phyloP scores from a whole-genome alignment of 2,888 invertebrate species.

The Caenorhabditis sinica region DNA sequence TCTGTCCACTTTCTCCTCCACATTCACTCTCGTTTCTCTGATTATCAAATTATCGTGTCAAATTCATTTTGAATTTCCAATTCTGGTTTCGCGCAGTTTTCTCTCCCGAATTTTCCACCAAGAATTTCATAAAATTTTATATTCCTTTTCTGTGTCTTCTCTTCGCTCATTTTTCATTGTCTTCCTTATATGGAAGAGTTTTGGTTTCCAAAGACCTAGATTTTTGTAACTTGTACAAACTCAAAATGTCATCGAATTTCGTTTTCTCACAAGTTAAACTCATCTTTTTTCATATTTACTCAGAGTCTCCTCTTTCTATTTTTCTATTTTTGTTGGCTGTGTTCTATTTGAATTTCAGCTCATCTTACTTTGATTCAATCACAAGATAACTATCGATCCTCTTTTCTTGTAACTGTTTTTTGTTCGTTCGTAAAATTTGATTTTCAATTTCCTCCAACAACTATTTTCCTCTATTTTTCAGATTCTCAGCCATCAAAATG shows the following conservation, averaged over 20 bases:
- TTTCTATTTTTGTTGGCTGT: constrained; percentile 30
- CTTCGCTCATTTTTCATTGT: neutral
- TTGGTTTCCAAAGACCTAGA: neutral
- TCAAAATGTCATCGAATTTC: constrained; percentile 40
- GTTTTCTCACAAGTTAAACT: constrained; percentile 40
- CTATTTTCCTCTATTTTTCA: constrained; percentile 19
- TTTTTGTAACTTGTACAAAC: constrained; percentile 6
- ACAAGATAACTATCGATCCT: constrained; percentile 13
- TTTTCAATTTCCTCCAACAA: neutral
- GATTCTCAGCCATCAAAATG: constrained; percentile 13
- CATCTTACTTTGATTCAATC: constrained; percentile 35
- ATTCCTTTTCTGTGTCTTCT: constrained; percentile 12
- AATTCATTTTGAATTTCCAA: constrained; percentile 43
- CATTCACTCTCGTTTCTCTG: constrained; percentile 36
- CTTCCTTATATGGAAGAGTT: neutral
- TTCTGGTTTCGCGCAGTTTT: constrained; percentile 10
- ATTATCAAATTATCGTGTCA: constrained; percentile 59
- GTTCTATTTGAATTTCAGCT: constrained; percentile 59
- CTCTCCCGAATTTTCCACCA: constrained; percentile 8
- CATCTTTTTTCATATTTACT: constrained; percentile 24
- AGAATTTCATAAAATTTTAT: constrained; percentile 30
- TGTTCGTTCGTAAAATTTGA: constrained; percentile 1
- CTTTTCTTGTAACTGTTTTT: constrained; percentile 12
- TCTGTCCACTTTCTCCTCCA: constrained; percentile 22
- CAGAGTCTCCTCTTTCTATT: constrained; percentile 18